These are phyloP conservation scores for human DNA, from an alignment of 2,113 vertebrate species.

Conservation along the genomic window GRCh38 chr20:40583501-40584000, in stretches of 20 bases:
- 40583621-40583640: neutral
- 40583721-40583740: neutral
- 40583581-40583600: neutral
- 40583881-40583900: neutral
- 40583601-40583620: neutral
- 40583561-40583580: neutral
- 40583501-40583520: neutral
- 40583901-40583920: constrained; percentile 39
- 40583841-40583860: constrained; percentile 36
- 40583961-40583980: neutral
- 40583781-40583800: neutral
- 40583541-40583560: neutral
- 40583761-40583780: neutral
- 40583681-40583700: neutral
- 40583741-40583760: neutral
- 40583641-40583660: neutral
- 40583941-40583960: neutral
- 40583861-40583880: constrained; percentile 57
- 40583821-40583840: neutral
- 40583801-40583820: neutral
- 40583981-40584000: neutral
- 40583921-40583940: neutral
- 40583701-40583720: neutral
- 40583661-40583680: neutral
- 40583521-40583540: neutral